phyloP scores from a whole-genome alignment of 2,797 vertebrate genomes.

The Chelon auratus region DNA sequence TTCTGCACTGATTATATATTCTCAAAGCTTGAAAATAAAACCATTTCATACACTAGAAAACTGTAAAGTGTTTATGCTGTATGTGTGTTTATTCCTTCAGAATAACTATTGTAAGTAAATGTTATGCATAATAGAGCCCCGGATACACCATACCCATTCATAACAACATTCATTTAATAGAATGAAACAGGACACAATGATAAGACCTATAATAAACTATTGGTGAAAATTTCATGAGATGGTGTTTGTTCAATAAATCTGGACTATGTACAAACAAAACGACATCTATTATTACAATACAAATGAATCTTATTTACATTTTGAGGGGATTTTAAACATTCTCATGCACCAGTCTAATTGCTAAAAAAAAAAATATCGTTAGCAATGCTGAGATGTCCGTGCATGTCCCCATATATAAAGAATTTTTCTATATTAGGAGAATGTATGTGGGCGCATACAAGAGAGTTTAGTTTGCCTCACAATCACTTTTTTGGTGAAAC shows the following conservation, averaged over 20 bases:
- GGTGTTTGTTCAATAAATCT: conserved; percentile 81
- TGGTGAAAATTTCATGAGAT: conserved; percentile 62
- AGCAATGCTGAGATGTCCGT: conserved; percentile 59
- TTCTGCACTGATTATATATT: conserved; percentile 73
- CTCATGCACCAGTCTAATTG: conserved; percentile 70
- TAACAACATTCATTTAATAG: conserved; percentile 64
- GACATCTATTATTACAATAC: conserved; percentile 85
- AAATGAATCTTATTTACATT: conserved; percentile 89
- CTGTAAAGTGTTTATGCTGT: conserved; percentile 51
- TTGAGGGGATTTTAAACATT: conserved; percentile 79
- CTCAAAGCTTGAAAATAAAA: conserved; percentile 74
- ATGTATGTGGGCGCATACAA: conserved; percentile 54
- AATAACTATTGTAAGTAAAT: conserved; percentile 62
- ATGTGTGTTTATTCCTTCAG: conserved; percentile 70
- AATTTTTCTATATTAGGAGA: conserved; percentile 34
- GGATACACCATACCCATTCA: conserved; percentile 78
- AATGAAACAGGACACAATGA: conserved; percentile 65
- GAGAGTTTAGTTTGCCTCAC: conserved; percentile 50
- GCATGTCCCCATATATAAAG: conserved; percentile 23
- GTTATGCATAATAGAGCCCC: conserved; percentile 67
- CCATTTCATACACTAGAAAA: conserved; percentile 64
- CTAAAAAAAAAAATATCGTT: conserved; percentile 44
- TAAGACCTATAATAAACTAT: conserved; percentile 61
- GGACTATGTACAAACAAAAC: conserved; percentile 85
- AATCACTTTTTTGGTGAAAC: conserved; percentile 89